These are phyloP conservation scores for Bombus cullumanus DNA, from an alignment of 1,140 invertebrate species.

Conservation along the genomic window DNA sequence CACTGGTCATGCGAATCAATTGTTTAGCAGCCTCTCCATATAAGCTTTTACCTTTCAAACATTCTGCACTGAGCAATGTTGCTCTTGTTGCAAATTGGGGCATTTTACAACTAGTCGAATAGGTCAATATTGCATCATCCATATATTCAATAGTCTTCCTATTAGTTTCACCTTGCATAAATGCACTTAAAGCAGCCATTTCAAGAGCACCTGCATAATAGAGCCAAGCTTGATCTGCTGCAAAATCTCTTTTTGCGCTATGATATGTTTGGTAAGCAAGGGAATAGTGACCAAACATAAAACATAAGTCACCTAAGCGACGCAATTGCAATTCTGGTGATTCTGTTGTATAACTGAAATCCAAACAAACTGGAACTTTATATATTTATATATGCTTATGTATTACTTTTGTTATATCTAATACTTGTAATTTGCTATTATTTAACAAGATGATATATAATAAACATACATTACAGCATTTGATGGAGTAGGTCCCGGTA, in stretches of 20 bases:
- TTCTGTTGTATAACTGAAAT: constrained; percentile 91
- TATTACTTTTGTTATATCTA: neutral
- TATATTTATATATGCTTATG: constrained; percentile 36
- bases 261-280: constrained; percentile 97
- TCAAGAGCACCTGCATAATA: constrained; percentile 97
- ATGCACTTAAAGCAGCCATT: constrained; percentile 96
- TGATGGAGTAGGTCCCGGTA: constrained; percentile 84
- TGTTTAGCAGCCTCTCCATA: constrained; percentile 96
- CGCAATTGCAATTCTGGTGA: constrained; percentile 96
- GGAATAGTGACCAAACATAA: constrained; percentile 97
- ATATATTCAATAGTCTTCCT: constrained; percentile 94
- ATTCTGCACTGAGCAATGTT: constrained; percentile 94
- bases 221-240: constrained; percentile 97
- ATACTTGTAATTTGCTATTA: neutral
- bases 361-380: constrained; percentile 46
- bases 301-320: constrained; percentile 96
- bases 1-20: constrained; percentile 96
- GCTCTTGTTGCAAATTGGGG: constrained; percentile 95
- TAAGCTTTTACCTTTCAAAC: constrained; percentile 89
- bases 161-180: constrained; percentile 92
- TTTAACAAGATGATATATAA: neutral
- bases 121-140: constrained; percentile 95
- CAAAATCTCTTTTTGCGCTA: constrained; percentile 97
- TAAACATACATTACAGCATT: constrained; percentile 91
- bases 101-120: constrained; percentile 94